Percentiles rank a stretch among this genome's conserved stretches.
phyloP scores from a whole-genome alignment of 2,113 vertebrate species.

The Myiopsitta monachus region DNA sequence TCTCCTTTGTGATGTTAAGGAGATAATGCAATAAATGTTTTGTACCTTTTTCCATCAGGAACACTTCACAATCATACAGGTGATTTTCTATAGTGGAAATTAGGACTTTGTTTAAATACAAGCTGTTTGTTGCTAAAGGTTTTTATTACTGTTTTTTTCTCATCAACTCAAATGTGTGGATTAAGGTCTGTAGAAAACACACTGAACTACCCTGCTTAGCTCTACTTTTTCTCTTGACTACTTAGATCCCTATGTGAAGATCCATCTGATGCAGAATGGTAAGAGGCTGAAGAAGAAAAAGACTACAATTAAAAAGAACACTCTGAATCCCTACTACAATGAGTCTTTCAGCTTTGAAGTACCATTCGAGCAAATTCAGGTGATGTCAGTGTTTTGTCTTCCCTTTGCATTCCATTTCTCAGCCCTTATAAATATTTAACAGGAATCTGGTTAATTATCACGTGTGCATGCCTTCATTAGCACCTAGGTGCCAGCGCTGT shows the following conservation, averaged over 20 bases:
- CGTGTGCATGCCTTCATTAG: conserved; percentile 52
- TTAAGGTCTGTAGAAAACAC: not conserved
- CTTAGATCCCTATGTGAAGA: conserved; percentile 97
- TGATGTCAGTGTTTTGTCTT: conserved; percentile 69
- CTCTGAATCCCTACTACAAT: conserved; percentile 99
- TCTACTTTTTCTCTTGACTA: conserved; percentile 13
- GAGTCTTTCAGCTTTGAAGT: conserved; percentile 99
- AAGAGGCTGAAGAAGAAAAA: conserved; percentile 99
- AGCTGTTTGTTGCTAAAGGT: not conserved
- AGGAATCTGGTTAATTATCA: conserved; percentile 44
- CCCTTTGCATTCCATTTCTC: conserved; percentile 29
- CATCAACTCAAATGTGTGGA: not conserved
- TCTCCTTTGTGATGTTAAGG: not conserved
- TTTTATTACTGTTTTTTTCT: not conserved
- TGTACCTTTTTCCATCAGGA: not conserved
- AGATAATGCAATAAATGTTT: not conserved
- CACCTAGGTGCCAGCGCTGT: conserved; percentile 31
- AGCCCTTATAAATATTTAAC: conserved; percentile 48
- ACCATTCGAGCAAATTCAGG: conserved; percentile 99
- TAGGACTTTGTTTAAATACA: not conserved
- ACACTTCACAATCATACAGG: not conserved
- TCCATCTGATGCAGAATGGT: conserved; percentile 99
- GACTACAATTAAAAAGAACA: conserved; percentile 99
- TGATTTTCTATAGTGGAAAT: not conserved
- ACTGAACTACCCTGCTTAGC: not conserved